Conservation (phyloP, 2,888 invertebrate genomes). For the Chironomus tentans region DNA sequence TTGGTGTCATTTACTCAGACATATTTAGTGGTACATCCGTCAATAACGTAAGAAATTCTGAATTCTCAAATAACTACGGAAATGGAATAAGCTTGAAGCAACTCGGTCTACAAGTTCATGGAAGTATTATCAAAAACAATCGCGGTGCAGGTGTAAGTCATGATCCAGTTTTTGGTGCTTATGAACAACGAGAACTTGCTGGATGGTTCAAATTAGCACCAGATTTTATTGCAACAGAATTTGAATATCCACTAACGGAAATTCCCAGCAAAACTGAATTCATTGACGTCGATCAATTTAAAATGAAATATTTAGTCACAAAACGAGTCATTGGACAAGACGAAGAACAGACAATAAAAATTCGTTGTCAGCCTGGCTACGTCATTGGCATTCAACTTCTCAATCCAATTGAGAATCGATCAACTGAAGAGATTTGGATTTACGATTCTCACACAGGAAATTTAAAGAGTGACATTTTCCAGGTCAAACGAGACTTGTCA, state of each 20-base stretch:
- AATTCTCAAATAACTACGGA: slow-evolving; percentile 73
- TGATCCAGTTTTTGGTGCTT: slow-evolving; percentile 74
- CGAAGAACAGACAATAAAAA: slow-evolving; percentile 49
- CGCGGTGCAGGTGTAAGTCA: slow-evolving; percentile 81
- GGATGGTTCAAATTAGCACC: slow-evolving; percentile 78
- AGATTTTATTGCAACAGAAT: slow-evolving; percentile 56
- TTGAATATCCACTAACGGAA: slow-evolving; percentile 62
- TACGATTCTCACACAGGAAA: slow-evolving; percentile 65
- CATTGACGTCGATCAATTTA: slow-evolving; percentile 58
- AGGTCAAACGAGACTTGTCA: slow-evolving; percentile 70
- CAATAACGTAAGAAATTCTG: slow-evolving; percentile 73
- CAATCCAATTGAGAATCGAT: slow-evolving; percentile 82
- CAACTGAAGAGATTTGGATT: slow-evolving; percentile 72
- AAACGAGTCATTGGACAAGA: slow-evolving; percentile 52
- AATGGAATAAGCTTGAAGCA: slow-evolving; percentile 87
- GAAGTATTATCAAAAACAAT: slow-evolving; percentile 74
- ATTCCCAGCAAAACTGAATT: slow-evolving; percentile 55
- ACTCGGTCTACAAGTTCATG: slow-evolving; percentile 69
- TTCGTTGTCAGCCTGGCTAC: slow-evolving; percentile 68
- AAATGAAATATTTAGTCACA: slow-evolving; percentile 73
- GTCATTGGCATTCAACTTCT: slow-evolving; percentile 82
- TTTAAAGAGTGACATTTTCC: slow-evolving; percentile 60
- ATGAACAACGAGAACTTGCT: slow-evolving; percentile 82
- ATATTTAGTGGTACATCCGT: slow-evolving; percentile 77
- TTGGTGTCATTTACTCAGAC: slow-evolving; percentile 91